Evolutionary conservation across 1,140 invertebrate species (phyloP).

Genomic region (Pararge aegeria): DNA sequence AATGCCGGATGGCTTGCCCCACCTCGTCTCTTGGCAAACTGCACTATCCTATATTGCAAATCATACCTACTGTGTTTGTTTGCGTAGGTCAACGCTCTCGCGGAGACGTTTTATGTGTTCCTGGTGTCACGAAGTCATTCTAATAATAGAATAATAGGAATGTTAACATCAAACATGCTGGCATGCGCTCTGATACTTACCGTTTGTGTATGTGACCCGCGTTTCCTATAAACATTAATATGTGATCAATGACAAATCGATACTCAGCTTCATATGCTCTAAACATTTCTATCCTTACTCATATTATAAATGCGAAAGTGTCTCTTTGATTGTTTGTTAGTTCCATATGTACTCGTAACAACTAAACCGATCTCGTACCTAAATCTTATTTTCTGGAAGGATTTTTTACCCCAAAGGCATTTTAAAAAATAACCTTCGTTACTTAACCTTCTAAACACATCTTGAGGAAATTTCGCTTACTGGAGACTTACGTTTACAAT

Average conservation of each 20-base stretch:
- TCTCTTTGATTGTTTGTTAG: too few species aligned
- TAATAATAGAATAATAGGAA: slow-evolving; percentile 77
- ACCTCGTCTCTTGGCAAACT: slow-evolving; percentile 73
- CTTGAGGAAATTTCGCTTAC: too few species aligned
- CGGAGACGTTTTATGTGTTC: slow-evolving; percentile 73
- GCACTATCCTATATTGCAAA: slow-evolving; percentile 71
- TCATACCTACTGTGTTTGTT: slow-evolving; percentile 74
- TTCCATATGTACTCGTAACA: too few species aligned
- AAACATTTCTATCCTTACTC: too few species aligned
- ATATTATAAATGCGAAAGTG: too few species aligned
- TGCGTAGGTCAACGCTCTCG: slow-evolving; percentile 73
- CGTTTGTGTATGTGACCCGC: slow-evolving; percentile 35
- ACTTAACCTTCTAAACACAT: too few species aligned
- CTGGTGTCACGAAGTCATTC: slow-evolving; percentile 74
- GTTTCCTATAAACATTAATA: slow-evolving; percentile 2
- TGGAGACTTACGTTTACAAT: too few species aligned
- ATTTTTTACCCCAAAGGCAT: too few species aligned
- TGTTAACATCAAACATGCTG: slow-evolving; percentile 65
- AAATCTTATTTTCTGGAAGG: too few species aligned
- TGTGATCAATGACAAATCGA: slow-evolving; percentile 9
- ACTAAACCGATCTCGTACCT: too few species aligned
- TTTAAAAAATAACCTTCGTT: too few species aligned
- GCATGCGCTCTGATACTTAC: slow-evolving; percentile 55
- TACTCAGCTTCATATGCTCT: neutral
- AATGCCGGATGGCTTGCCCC: slow-evolving; percentile 56